Conservation (phyloP, 2,888 invertebrate species). For the Sarcophaga carnaria region DNA sequence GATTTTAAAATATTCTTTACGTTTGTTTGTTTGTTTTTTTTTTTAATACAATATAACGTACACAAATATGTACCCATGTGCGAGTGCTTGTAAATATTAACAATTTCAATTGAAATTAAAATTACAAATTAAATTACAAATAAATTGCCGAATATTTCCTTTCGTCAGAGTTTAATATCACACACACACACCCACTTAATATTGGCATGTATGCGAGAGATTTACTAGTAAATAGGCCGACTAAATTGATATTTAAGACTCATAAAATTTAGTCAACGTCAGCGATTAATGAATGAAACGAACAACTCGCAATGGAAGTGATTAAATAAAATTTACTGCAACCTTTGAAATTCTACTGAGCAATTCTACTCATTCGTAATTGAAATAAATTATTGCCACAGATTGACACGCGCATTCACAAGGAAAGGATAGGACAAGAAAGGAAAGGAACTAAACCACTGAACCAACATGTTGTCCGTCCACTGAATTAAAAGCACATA, state of each 20-base stretch:
- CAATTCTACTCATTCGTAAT: constrained; percentile 28
- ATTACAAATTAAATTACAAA: too few species aligned
- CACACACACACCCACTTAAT: too few species aligned
- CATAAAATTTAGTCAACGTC: constrained; percentile 42
- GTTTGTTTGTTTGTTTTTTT: too few species aligned
- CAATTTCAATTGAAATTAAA: too few species aligned
- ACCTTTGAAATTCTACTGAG: constrained; percentile 53
- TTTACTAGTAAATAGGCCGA: not conserved
- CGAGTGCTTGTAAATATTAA: too few species aligned
- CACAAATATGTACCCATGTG: too few species aligned
- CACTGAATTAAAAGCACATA: not conserved
- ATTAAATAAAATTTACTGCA: constrained; percentile 62
- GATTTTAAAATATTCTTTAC: too few species aligned
- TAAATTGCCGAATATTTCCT: too few species aligned
- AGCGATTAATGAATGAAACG: constrained; percentile 47
- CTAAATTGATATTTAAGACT: constrained; percentile 3
- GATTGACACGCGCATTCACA: constrained; percentile 62
- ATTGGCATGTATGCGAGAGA: too few species aligned
- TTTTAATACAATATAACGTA: too few species aligned
- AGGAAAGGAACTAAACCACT: not conserved
- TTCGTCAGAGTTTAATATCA: too few species aligned
- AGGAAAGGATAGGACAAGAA: constrained; percentile 5
- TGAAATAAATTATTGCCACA: constrained; percentile 65
- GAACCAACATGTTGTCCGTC: not conserved
- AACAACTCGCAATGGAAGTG: constrained; percentile 35